Evolutionary conservation across 2,888 invertebrate species (phyloP).

Genomic region (Lumbricus terrestris): DNA sequence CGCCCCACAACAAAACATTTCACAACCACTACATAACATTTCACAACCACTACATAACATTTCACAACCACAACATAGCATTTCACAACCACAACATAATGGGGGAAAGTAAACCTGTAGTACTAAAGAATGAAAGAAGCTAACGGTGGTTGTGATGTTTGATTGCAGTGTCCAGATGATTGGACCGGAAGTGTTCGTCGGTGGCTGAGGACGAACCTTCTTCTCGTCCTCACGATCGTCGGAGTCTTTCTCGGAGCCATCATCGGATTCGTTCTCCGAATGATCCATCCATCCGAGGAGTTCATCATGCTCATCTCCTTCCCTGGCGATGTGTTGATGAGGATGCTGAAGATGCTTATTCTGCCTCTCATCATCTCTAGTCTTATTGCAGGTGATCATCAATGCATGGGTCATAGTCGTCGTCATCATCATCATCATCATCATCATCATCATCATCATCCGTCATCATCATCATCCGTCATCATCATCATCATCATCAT

Average conservation of each 20-base stretch:
- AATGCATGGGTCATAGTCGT: background rate
- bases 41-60: too few relatives aligned
- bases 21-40: too few relatives aligned
- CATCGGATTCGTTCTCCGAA: constrained; percentile 65
- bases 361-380: constrained; percentile 70
- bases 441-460: background rate
- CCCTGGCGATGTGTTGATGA: constrained; percentile 71
- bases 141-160: too few relatives aligned
- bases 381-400: constrained; percentile 61
- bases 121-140: too few relatives aligned
- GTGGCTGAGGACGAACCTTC: constrained; percentile 61
- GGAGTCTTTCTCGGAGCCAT: constrained; percentile 65
- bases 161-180: background rate
- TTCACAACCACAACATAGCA: too few relatives aligned
- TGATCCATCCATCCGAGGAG: constrained; percentile 60
- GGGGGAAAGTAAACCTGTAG: too few relatives aligned
- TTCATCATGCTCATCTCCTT: constrained; percentile 67
- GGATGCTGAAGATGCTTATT: constrained; percentile 71
- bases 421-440: constrained; percentile 7
- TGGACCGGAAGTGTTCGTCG: background rate
- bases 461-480: too few relatives aligned
- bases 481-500: background rate
- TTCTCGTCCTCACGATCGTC: constrained; percentile 66
- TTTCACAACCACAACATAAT: too few relatives aligned
- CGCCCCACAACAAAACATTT: too few relatives aligned